These are phyloP conservation scores for Eubasilissa splendida DNA, from an alignment of 2,888 invertebrate genomes.

Conservation along the genomic window DNA sequence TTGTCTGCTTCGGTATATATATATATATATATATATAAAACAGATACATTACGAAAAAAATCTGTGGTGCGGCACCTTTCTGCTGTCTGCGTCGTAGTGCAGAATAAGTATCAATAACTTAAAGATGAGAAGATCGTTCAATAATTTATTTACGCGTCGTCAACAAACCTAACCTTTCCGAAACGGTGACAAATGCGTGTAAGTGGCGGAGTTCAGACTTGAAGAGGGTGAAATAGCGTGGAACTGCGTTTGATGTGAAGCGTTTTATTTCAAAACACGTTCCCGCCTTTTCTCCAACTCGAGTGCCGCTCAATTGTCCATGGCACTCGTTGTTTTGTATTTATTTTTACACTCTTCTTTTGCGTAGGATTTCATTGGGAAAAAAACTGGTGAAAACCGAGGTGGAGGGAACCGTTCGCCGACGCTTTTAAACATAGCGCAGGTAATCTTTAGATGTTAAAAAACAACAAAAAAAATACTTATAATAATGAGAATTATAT, in stretches of 20 bases:
- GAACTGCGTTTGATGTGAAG: neutral
- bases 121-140: too few relatives aligned
- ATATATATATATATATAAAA: too few relatives aligned
- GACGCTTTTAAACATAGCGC: too few relatives aligned
- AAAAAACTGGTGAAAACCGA: neutral
- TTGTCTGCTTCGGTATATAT: too few relatives aligned
- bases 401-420: neutral
- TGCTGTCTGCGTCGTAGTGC: too few relatives aligned
- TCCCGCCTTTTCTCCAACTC: constrained; percentile 1
- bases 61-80: too few relatives aligned
- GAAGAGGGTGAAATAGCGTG: neutral
- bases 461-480: too few relatives aligned
- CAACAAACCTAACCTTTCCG: constrained; percentile 2
- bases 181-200: neutral
- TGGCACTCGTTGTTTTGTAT: neutral
- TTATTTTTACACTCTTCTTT: neutral
- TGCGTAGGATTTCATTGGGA: neutral
- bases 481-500: too few relatives aligned
- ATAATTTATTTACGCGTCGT: neutral
- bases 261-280: constrained; percentile 13
- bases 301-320: constrained; percentile 5
- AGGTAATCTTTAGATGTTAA: too few relatives aligned
- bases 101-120: too few relatives aligned
- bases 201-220: neutral
- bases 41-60: too few relatives aligned